Conservation (phyloP, 2,113 vertebrate genomes). For the Dromiciops gliroides region DNA sequence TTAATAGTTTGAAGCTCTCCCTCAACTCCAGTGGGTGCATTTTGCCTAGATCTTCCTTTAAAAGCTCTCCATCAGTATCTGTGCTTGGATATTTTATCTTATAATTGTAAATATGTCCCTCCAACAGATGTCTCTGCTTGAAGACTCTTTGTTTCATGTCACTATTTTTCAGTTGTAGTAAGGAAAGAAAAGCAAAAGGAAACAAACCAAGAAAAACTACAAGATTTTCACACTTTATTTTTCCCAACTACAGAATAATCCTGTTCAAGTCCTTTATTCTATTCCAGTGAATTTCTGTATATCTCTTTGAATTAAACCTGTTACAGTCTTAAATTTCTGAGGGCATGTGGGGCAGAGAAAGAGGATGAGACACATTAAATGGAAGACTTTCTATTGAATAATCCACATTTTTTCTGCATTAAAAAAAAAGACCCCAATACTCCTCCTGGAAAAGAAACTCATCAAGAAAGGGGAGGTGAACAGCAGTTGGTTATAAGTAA, state of each 20-base stretch:
- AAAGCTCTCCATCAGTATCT: not conserved
- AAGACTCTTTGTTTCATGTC: not conserved
- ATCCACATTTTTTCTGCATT: not conserved
- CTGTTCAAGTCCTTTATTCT: not conserved
- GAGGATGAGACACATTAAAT: not conserved
- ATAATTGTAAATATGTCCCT: not conserved
- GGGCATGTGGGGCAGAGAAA: not conserved
- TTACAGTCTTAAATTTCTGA: constrained; percentile 42
- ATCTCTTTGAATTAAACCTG: constrained; percentile 34
- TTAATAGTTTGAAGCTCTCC: constrained; percentile 31
- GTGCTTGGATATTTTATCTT: not conserved
- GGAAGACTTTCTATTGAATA: not conserved
- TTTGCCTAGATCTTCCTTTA: not conserved
- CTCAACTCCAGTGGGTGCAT: not conserved
- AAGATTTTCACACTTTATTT: constrained; percentile 34
- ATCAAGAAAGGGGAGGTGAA: constrained; percentile 19
- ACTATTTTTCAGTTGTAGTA: not conserved
- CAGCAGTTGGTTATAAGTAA: not conserved
- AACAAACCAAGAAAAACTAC: constrained; percentile 20
- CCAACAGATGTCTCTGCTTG: not conserved
- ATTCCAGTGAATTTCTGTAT: not conserved
- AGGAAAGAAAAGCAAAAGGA: not conserved
- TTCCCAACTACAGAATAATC: constrained; percentile 33
- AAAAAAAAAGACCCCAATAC: not conserved
- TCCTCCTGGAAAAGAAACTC: constrained; percentile 23